Base-by-base conservation (phyloP, 2,888 invertebrate genomes). In the Yponomeuta malinellus region DNA sequence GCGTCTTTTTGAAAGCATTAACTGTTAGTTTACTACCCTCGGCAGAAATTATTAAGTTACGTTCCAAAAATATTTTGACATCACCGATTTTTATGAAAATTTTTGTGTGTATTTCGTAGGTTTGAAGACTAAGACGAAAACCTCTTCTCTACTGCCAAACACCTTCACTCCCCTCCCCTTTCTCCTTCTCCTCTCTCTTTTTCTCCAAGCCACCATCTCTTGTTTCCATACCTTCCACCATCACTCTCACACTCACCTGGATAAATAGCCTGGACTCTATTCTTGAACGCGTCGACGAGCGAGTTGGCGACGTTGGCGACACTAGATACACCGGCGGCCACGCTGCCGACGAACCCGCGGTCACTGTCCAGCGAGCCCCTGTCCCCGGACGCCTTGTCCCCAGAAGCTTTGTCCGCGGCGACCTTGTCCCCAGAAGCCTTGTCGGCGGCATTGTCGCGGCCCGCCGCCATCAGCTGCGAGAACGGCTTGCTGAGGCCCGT, bases 291-390 rank as follows among this genome's bases (percentile, higher is more conserved):
- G 71, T 93, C 93, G 0, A 89, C 83, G 6, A 93, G 78, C 0
- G 87, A 86, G 59, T 83, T 89, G 10, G 84, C 93, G 33, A 82
- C 89, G 72, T 81, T 89, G 69, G 86, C 88, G 0, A 90, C 88
- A 71, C 88, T 91, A 74, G 84, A 84, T 15, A 90, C 88, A 0
- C 91, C 87, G 0, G 90, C 86, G 0, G 88, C 88, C 64, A 93
- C 75, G 63, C 90, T 90, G 72, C 79, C 78, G 73, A 94, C 89
- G 77, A 94, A 93, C 3, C 93, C 91, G 10, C 93, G 87, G 82
- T 95, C 94, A 43, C 93, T 93, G 85, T 95, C 94, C 78, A 95
- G 81, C 3, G 94, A 94, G 1, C 94, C 94, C 31, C 94, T 91
- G 76, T 92, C 93, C 33, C 23, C 33, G 29, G 65, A 31, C 3